Evolutionary conservation across 2,113 vertebrate species (phyloP), one percentile per base, ranked within the genome.

Genomic region (Campylomormyrus numenius): DNA sequence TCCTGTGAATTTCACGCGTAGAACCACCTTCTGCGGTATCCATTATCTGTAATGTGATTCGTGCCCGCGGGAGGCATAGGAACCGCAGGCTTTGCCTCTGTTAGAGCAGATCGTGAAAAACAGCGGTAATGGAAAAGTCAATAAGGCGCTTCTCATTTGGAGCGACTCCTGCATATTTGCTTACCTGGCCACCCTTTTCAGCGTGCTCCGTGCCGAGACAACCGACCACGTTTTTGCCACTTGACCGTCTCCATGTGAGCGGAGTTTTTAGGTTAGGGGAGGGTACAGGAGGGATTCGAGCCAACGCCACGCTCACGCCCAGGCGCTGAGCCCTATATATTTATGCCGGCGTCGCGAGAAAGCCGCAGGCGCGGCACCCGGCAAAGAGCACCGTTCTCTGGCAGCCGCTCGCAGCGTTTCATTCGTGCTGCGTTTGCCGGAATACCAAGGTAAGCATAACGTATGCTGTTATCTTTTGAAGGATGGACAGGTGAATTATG

Each of bases 191-290:
- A 21, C 77, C 89, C 89, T 92, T 92, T 92, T 39, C 85, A 7
- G 90, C 90, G 89, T 91, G n/a, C 77, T 74, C 45, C 90, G 83
- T 87, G 58, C 87, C 31, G 89, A 88, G 88, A 91, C 89, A 90
- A 52, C 89, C 85, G 27, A 93, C 90, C 88, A 91, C 89, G 88
- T 46, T 95, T 91, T 95, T 94, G 91, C 93, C 90, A 91, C 91
- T 94, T 91, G 13, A 77, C 89, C 90, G 93, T 95, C 93, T 94
- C 95, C 94, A 94, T 95, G 94, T 95, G 92, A 95, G 95, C 95
- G 83, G 49, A 85, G 11, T 88, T 84, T 66, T 88, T 66, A 90
- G 91, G 88, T 90, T 48, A 92, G 93, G 91, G 94, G 94, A 93
- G 94, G 94, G 91, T 91, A 92, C 89, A 92, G 45, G 9, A 91